Percentiles rank a stretch among this genome's conserved stretches.
phyloP scores from a whole-genome alignment of 2,888 invertebrate species.

The Aethes cnicana region DNA sequence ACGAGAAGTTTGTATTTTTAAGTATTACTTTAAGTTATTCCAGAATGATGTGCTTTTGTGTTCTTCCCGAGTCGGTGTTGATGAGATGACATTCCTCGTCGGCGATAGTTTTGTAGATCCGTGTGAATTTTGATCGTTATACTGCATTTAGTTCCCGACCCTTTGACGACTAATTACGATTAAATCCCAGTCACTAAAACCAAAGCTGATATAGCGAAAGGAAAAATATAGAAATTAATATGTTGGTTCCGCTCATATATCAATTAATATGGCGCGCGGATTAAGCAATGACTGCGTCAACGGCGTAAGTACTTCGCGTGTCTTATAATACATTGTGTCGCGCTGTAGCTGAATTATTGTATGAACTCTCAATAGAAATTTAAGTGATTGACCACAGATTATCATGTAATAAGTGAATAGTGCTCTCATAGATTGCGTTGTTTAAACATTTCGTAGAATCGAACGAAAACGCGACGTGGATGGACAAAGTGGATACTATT shows the following conservation, averaged over 20 bases:
- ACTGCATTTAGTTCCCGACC: conserved; percentile 44
- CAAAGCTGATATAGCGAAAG: conserved; percentile 50
- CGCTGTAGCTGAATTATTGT: too few species aligned
- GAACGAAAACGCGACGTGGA: conserved; percentile 4
- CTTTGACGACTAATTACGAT: too few species aligned
- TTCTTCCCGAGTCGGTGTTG: conserved; percentile 45
- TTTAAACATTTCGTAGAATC: conserved; percentile 5
- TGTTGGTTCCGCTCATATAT: conserved; percentile 19
- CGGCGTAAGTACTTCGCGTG: too few species aligned
- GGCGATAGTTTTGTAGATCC: conserved; percentile 36
- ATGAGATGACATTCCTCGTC: conserved; percentile 57
- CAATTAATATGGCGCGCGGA: too few species aligned
- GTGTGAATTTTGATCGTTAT: conserved; percentile 32
- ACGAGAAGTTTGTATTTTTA: conserved; percentile 65
- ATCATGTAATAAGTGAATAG: conserved; percentile 12
- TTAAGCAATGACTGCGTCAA: too few species aligned
- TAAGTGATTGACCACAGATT: conserved; percentile 14
- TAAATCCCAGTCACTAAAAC: conserved; percentile 55
- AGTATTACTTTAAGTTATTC: conserved; percentile 78
- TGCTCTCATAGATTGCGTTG: conserved; percentile 10
- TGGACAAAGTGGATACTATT: conserved; percentile 34
- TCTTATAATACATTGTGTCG: too few species aligned
- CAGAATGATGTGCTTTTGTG: conserved; percentile 67
- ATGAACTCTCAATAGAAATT: conserved; percentile 14
- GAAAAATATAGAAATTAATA: conserved; percentile 36